Evolutionary conservation across 1,140 invertebrate species (phyloP).

Genomic region (Neodiprion fabricii): DNA sequence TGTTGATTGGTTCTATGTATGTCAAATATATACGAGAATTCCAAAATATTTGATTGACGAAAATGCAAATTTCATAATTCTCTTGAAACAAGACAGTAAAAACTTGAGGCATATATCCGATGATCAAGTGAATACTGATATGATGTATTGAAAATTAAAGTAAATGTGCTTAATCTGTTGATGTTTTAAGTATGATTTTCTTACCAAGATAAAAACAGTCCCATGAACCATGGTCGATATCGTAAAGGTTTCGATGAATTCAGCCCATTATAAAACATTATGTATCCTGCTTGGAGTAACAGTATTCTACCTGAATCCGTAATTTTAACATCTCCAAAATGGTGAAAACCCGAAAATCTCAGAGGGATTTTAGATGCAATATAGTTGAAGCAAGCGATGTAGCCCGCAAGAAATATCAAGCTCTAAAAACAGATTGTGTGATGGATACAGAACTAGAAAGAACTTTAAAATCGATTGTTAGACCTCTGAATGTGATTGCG

Average conservation of each 20-base stretch:
- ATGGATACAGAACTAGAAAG: too few species aligned
- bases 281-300: too few species aligned
- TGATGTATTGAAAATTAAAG: slow-evolving; percentile 39
- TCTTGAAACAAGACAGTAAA: slow-evolving; percentile 29
- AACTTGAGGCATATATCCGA: slow-evolving; percentile 9
- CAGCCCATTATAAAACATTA: too few species aligned
- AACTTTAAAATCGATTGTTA: too few species aligned
- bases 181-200: slow-evolving; percentile 37
- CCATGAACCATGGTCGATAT: slow-evolving; percentile 31
- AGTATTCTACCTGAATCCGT: too few species aligned
- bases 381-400: too few species aligned
- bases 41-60: slow-evolving; percentile 49
- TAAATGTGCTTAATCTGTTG: slow-evolving; percentile 40
- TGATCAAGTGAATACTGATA: slow-evolving; percentile 40
- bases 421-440: too few species aligned
- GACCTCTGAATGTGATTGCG: too few species aligned
- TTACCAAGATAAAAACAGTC: slow-evolving; percentile 36
- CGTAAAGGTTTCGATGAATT: slow-evolving; percentile 32
- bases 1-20: slow-evolving; percentile 35
- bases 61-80: slow-evolving; percentile 45
- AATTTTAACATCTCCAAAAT: too few species aligned
- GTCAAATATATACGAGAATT: slow-evolving; percentile 22
- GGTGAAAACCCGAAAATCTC: too few species aligned
- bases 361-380: too few species aligned
- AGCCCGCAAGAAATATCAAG: too few species aligned